Evolutionary conservation across 2,113 vertebrate genomes (phyloP).

Genomic region (Chaenogobius annularis): DNA sequence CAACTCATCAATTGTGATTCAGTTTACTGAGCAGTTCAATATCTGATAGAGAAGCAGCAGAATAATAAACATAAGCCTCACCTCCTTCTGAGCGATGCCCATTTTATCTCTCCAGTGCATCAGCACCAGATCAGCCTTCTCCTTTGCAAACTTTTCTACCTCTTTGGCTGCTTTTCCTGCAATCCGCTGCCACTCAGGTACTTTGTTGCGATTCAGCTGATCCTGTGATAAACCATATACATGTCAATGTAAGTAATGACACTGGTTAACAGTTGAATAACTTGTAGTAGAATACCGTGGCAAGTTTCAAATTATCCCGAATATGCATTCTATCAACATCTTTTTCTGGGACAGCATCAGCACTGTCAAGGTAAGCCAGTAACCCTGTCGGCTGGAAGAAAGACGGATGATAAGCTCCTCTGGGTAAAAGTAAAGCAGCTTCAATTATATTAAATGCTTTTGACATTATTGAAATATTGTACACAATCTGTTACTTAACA

Average conservation of each 20-base stretch:
- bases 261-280: not conserved
- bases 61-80: constrained; percentile 61
- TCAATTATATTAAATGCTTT: constrained; percentile 14
- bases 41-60: constrained; percentile 30
- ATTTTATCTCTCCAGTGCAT: constrained; percentile 99
- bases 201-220: constrained; percentile 92
- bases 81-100: constrained; percentile 99
- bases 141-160: constrained; percentile 99
- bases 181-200: constrained; percentile 96
- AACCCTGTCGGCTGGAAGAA: constrained; percentile 86
- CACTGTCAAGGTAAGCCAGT: constrained; percentile 91
- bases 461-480: constrained; percentile 1
- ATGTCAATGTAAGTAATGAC: not conserved
- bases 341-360: constrained; percentile 92
- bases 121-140: constrained; percentile 93
- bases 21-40: constrained; percentile 20
- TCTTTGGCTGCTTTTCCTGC: constrained; percentile 98
- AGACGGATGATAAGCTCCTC: not conserved
- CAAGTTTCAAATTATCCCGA: constrained; percentile 96
- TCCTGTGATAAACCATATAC: constrained; percentile 76
- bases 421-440: not conserved
- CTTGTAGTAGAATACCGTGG: constrained; percentile 79
- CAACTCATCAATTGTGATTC: not conserved
- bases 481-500: not conserved
- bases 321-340: constrained; percentile 96